Conservation (phyloP, 1,140 invertebrate species). For the Teleogryllus occipitalis region DNA sequence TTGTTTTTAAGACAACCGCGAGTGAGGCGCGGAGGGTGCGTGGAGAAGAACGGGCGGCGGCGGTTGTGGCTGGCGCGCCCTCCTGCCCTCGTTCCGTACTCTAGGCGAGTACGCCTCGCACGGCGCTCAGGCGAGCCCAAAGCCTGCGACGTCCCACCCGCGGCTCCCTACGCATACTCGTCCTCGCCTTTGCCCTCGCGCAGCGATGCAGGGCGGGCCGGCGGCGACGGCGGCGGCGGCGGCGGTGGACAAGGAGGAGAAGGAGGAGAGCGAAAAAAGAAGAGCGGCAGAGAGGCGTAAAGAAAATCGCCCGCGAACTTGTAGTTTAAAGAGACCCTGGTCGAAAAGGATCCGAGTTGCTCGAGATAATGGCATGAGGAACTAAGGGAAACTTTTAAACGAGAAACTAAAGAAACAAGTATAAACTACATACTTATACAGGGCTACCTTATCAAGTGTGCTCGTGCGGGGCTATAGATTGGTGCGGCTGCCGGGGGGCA, state of each 20-base stretch:
- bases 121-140: not conserved
- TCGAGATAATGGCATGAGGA: not conserved
- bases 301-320: not conserved
- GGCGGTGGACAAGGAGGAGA: not conserved
- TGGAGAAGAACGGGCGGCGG: no score
- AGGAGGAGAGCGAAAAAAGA: not conserved
- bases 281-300: not conserved
- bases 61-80: no score
- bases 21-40: no score
- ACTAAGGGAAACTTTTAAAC: not conserved
- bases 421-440: conserved; percentile 1
- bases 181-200: not conserved
- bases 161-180: not conserved
- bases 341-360: not conserved
- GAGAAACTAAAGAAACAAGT: conserved; percentile 2
- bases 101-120: not conserved
- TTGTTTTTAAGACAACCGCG: no score
- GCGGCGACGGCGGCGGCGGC: no score
- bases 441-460: not conserved
- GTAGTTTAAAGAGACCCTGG: not conserved
- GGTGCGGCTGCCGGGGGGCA: not conserved
- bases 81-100: not conserved
- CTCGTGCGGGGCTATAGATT: not conserved
- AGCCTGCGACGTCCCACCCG: not conserved
- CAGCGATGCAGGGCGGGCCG: not conserved